phyloP scores from a whole-genome alignment of 2,797 vertebrate genomes.

The Fistularia tabacaria region DNA sequence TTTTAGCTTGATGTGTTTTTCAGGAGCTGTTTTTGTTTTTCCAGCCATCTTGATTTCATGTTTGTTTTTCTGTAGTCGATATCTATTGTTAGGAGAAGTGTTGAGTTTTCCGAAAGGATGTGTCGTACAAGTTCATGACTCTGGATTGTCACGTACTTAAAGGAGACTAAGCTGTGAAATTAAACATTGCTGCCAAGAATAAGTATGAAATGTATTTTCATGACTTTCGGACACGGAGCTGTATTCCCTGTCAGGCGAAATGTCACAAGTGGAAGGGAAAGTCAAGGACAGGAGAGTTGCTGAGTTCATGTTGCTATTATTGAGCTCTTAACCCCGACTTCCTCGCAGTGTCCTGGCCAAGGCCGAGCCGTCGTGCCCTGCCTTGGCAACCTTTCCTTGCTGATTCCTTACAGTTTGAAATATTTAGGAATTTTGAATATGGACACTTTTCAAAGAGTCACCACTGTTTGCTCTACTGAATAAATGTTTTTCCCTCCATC shows the following conservation, averaged over 20 bases:
- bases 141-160: constrained; percentile 27
- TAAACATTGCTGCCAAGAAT: constrained; percentile 25
- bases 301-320: constrained; percentile 39
- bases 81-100: constrained; percentile 32
- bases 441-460: constrained; percentile 12
- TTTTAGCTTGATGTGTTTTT: constrained; percentile 41
- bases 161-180: constrained; percentile 30
- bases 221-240: constrained; percentile 29
- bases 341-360: constrained; percentile 29
- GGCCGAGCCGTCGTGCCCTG: constrained; percentile 6
- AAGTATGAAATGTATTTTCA: constrained; percentile 40
- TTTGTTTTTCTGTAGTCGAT: constrained; percentile 10
- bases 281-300: constrained; percentile 26
- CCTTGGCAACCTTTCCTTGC: constrained; percentile 29
- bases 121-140: constrained; percentile 38
- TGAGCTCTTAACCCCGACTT: constrained; percentile 22
- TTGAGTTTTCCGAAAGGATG: constrained; percentile 45
- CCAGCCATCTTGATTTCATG: constrained; percentile 20
- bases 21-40: constrained; percentile 19
- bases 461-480: constrained; percentile 3
- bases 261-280: constrained; percentile 40
- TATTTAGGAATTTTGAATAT: constrained; percentile 23
- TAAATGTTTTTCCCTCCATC: no score
- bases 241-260: constrained; percentile 11
- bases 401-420: constrained; percentile 22